Conservation (phyloP, 2,797 vertebrate species). For the Knipowitschia caucasica region DNA sequence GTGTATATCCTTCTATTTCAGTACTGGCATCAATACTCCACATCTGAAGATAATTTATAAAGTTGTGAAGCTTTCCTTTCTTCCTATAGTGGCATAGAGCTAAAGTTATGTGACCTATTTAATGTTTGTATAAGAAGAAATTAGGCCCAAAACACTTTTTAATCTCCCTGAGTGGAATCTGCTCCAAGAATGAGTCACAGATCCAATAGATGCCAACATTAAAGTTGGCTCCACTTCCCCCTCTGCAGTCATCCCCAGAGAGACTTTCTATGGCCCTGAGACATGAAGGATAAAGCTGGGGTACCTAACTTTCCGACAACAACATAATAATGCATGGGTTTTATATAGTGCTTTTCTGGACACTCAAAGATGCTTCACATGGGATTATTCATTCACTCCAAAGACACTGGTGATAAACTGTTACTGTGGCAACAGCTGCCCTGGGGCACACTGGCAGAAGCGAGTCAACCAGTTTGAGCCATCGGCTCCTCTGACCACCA, state of each 20-base stretch:
- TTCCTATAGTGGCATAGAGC: neutral
- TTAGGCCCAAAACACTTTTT: neutral
- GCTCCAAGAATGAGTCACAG: constrained; percentile 4
- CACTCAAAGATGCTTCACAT: no score
- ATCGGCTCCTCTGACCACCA: no score
- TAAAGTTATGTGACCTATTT: neutral
- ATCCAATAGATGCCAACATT: constrained; percentile 5
- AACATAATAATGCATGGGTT: no score
- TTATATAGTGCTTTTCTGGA: no score
- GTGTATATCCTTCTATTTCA: no score
- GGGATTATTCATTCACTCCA: no score
- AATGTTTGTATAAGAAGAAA: neutral
- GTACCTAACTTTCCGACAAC: neutral
- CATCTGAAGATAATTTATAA: neutral
- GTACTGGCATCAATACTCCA: no score
- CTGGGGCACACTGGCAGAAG: no score
- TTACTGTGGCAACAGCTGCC: no score
- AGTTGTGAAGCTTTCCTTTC: neutral
- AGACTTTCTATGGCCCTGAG: neutral
- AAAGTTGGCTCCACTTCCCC: neutral
- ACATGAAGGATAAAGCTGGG: no score
- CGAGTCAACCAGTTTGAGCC: no score
- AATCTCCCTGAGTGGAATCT: neutral
- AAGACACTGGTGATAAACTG: no score
- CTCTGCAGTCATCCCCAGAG: constrained; percentile 1